These are phyloP conservation scores for Dryobotodes eremita DNA, from an alignment of 2,888 invertebrate species.

Conservation along the genomic window DNA sequence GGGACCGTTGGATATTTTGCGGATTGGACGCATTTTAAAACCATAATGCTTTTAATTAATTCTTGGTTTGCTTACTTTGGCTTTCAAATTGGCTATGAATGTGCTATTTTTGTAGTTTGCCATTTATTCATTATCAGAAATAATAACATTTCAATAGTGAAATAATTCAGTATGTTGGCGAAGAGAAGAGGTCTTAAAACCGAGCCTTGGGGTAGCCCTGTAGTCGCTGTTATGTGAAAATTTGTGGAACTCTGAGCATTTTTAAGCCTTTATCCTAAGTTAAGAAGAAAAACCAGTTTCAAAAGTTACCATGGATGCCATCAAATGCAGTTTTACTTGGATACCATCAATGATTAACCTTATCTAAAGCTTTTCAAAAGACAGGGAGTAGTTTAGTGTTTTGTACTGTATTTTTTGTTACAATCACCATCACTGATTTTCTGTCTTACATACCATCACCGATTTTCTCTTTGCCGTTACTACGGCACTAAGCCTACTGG, in stretches of 20 bases:
- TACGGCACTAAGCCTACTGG: too few species aligned
- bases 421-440: not conserved
- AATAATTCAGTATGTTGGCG: not conserved
- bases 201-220: not conserved
- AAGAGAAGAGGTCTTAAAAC: not conserved
- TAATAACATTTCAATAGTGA: not conserved
- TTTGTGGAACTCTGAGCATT: not conserved
- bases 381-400: too few species aligned
- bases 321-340: too few species aligned
- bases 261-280: not conserved
- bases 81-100: slow-evolving; percentile 8
- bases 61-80: slow-evolving; percentile 11
- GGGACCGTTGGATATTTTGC: slow-evolving; percentile 5
- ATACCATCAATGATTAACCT: not conserved
- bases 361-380: not conserved
- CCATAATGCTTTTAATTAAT: not conserved
- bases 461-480: not conserved
- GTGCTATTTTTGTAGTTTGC: slow-evolving; percentile 21
- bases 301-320: too few species aligned
- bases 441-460: not conserved
- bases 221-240: not conserved
- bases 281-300: not conserved
- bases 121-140: not conserved
- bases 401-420: not conserved
- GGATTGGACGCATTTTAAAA: not conserved